Evolutionary conservation across 2,797 vertebrate species (phyloP), one percentile per base, ranked within the genome.

Genomic region (Bradypodion pumilum): DNA sequence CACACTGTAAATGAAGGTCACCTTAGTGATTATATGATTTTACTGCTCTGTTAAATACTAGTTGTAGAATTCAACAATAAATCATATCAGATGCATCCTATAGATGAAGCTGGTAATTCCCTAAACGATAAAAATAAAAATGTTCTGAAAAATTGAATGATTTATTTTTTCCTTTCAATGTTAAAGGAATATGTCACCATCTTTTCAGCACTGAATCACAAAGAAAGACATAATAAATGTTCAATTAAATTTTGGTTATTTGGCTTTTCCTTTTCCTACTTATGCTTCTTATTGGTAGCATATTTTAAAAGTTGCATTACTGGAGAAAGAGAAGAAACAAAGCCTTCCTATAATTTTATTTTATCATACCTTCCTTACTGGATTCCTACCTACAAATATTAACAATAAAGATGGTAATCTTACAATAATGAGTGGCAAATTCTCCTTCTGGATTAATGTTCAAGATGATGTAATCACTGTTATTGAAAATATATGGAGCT

Each of bases 51-150:
- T 88, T 91, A 91, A 92, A 86, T 74, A 72, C 88, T 82, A 86
- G 85, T 63, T 92, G 59, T 74, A 82, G 21, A 90, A 90, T 89
- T 9, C 77, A 56, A 63, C 88, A 87, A 91, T 92, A 94, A 94
- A 91, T 90, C 73, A 91, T 56, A 60, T 21, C 15, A 65, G 90
- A 86, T 88, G 52, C 16, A 70, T 78, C 42, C 80, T 75, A 89
- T 90, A 92, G 92, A 93, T 87, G 93, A 91, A 63, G 42, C 1
- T 78, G 32, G 82, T 86, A 92, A 92, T 87, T 85, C 66, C 90
- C 42, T 81, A 92, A 91, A 87, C 1, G 32, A 27, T 86, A 92
- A 94, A n/a, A 93, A 92, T 65, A 42, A 92, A 91, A 91, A 83
- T 85, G 60, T 91, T 76, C 72, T 44, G 49, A 35, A 92, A n/a